Evolutionary conservation across 1,140 invertebrate genomes (phyloP).

Genomic region (Panagrolaimus sp.): DNA sequence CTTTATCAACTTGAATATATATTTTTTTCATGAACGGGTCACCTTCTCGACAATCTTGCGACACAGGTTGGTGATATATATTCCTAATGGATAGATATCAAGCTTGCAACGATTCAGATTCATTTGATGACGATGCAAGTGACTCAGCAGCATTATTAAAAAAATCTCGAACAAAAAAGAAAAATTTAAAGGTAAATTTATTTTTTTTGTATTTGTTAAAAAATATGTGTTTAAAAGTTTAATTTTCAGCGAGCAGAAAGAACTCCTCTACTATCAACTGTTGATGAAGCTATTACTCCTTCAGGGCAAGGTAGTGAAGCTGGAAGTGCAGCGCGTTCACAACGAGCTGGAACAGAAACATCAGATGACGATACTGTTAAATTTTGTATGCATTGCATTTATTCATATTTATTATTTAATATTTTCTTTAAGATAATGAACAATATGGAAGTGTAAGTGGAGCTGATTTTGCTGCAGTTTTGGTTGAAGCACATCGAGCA

Average conservation of each 20-base stretch:
- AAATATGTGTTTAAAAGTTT: too few relatives aligned
- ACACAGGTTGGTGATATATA: too few relatives aligned
- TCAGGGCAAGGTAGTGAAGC: not conserved
- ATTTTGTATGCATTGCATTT: slow-evolving; percentile 18
- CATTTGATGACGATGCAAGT: not conserved
- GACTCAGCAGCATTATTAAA: not conserved
- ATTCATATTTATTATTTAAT: not conserved
- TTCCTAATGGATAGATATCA: too few relatives aligned
- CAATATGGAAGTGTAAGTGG: slow-evolving; percentile 45
- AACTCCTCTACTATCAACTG: slow-evolving; percentile 17
- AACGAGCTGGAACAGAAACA: slow-evolving; percentile 23
- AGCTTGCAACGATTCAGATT: too few relatives aligned
- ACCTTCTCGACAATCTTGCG: too few relatives aligned
- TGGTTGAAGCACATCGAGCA: slow-evolving; percentile 82
- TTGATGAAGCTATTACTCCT: not conserved
- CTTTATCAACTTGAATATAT: too few relatives aligned
- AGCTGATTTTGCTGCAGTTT: slow-evolving; percentile 73
- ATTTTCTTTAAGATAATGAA: slow-evolving; percentile 29
- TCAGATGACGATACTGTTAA: slow-evolving; percentile 29
- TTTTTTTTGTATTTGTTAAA: too few relatives aligned
- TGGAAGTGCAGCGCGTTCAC: not conserved
- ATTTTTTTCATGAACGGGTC: too few relatives aligned
- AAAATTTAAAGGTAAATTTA: slow-evolving; percentile 6
- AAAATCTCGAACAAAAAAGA: not conserved
- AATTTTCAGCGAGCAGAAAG: slow-evolving; percentile 28